A percentile compares a stretch with the other conserved stretches of the same genome.
Conservation (phyloP, 1,140 invertebrate species). For the Lethrus apterus region DNA sequence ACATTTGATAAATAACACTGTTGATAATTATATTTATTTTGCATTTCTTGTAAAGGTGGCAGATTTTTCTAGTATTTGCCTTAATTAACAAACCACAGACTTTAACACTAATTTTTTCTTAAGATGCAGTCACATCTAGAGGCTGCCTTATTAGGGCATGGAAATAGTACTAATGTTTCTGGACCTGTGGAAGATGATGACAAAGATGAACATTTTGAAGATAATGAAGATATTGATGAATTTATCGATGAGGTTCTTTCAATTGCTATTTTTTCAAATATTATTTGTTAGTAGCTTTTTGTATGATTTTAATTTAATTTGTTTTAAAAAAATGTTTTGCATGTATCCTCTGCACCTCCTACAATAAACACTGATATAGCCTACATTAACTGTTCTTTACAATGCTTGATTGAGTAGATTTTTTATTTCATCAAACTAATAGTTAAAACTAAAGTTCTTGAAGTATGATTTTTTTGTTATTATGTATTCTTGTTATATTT, state of each 20-base stretch:
- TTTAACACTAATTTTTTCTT: constrained; percentile 9
- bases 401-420: no score
- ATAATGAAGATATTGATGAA: constrained; percentile 48
- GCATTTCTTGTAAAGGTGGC: constrained; percentile 4
- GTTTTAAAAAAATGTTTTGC: no score
- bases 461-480: no score
- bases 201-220: constrained; percentile 49
- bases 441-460: no score
- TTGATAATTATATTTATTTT: constrained; percentile 8
- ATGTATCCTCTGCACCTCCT: no score
- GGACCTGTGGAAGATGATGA: constrained; percentile 34
- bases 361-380: no score
- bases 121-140: constrained; percentile 41
- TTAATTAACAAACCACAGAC: constrained; percentile 5
- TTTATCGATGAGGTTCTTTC: constrained; percentile 49
- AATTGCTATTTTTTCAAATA: no score
- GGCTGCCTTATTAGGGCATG: constrained; percentile 40
- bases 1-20: neutral
- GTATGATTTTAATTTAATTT: no score
- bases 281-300: no score
- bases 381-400: no score
- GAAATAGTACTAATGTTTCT: constrained; percentile 21
- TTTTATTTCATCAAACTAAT: no score
- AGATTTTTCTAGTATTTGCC: neutral
- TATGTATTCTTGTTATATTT: no score